Evolutionary conservation across 2,888 invertebrate species (phyloP).

Genomic region (Lordiphosa fenestrarum): DNA sequence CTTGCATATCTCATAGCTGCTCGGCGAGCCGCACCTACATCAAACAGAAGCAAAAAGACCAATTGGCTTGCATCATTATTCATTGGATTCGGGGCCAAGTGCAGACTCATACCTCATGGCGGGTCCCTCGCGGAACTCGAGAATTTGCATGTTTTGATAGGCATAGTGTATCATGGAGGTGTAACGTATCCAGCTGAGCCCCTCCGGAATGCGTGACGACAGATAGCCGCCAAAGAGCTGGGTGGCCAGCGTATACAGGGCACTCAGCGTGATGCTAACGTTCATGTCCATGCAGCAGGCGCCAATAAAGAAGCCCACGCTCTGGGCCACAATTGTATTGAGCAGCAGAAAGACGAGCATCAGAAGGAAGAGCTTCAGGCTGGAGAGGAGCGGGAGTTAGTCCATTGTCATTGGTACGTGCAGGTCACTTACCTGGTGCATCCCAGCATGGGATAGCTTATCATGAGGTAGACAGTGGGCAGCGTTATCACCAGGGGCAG

Average conservation of each 20-base stretch:
- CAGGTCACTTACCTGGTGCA: conserved; percentile 69
- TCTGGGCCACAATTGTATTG: conserved; percentile 88
- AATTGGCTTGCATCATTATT: background rate
- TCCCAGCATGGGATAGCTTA: conserved; percentile 89
- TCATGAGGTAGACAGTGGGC: conserved; percentile 88
- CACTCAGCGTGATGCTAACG: conserved; percentile 88
- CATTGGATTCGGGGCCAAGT: conserved; percentile 46
- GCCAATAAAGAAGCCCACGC: conserved; percentile 89
- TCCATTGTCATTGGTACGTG: too few relatives aligned
- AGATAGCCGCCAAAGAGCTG: conserved; percentile 89
- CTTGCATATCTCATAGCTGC: conserved; percentile 85
- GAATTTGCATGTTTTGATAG: conserved; percentile 90
- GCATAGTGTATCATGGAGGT: conserved; percentile 90
- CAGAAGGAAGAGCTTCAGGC: conserved; percentile 85
- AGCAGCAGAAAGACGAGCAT: conserved; percentile 86
- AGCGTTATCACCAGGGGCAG: conserved; percentile 87
- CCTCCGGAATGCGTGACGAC: conserved; percentile 87
- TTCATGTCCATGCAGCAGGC: conserved; percentile 89
- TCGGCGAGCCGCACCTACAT: conserved; percentile 85
- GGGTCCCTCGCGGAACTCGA: conserved; percentile 87
- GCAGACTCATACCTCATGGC: conserved; percentile 83
- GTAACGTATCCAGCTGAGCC: conserved; percentile 88
- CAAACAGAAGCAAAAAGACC: background rate
- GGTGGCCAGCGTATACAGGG: conserved; percentile 88
- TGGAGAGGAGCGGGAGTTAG: conserved; percentile 17